These are phyloP conservation scores for Chrysomallon squamiferum DNA, from an alignment of 1,140 invertebrate genomes.

Conservation along the genomic window DNA sequence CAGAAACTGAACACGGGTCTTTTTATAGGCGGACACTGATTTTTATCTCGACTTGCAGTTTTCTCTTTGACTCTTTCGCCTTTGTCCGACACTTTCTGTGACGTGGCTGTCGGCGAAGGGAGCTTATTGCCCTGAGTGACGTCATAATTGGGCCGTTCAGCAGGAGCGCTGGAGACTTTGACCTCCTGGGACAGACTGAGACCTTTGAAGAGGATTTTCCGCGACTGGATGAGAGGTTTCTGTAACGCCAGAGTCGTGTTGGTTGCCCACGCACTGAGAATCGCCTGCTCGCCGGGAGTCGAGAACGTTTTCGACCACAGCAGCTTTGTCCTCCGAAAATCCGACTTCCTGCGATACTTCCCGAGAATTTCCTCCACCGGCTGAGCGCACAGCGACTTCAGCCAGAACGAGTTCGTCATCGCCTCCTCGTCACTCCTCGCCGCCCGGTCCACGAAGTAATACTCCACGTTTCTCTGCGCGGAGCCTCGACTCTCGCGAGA, in stretches of 20 bases:
- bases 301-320: slow-evolving; percentile 19
- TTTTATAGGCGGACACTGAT: too few relatives aligned
- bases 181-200: not conserved
- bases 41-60: too few relatives aligned
- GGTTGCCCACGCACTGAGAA: slow-evolving; percentile 15
- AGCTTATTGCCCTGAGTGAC: too few relatives aligned
- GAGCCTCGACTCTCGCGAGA: not conserved
- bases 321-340: slow-evolving; percentile 2
- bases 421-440: slow-evolving; percentile 2
- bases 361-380: slow-evolving; percentile 27
- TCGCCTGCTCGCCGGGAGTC: slow-evolving; percentile 18
- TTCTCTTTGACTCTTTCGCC: too few relatives aligned
- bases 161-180: not conserved
- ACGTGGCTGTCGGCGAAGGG: too few relatives aligned
- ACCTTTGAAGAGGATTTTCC: not conserved
- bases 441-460: slow-evolving; percentile 1
- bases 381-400: slow-evolving; percentile 19
- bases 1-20: too few relatives aligned
- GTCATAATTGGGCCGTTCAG: not conserved
- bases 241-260: not conserved
- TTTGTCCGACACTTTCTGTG: too few relatives aligned
- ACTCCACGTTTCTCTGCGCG: not conserved
- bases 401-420: slow-evolving; percentile 15
- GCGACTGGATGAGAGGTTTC: not conserved
- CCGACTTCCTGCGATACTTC: slow-evolving; percentile 12